phyloP scores from a whole-genome alignment of 2,113 vertebrate genomes.

The Sander vitreus region DNA sequence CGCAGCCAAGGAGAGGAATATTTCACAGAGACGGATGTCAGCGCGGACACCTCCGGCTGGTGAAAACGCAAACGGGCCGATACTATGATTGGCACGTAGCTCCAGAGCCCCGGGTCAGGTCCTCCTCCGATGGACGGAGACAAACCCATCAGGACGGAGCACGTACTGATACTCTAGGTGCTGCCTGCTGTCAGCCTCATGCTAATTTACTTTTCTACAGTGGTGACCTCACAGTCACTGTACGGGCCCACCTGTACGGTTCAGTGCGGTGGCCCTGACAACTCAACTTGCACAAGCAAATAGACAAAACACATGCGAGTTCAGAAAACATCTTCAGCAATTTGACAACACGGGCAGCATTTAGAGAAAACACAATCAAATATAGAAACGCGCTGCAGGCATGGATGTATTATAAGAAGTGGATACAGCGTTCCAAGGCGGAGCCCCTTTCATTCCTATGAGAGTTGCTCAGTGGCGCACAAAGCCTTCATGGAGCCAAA shows the following conservation, averaged over 20 bases:
- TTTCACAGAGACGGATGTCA: slow-evolving; percentile 53
- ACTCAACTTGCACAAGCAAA: neutral
- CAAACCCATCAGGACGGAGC: slow-evolving; percentile 53
- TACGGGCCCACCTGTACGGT: neutral
- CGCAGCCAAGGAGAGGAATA: slow-evolving; percentile 52
- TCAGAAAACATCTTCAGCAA: no score
- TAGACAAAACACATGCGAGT: no score
- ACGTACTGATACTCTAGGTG: neutral
- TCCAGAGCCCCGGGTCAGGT: slow-evolving; percentile 28
- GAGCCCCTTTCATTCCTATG: no score
- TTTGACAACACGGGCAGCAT: no score
- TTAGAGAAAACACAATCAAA: no score
- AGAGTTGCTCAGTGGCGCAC: no score
- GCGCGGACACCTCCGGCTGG: slow-evolving; percentile 44
- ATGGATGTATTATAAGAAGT: no score
- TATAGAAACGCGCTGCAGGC: no score
- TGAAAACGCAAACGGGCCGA: slow-evolving; percentile 66
- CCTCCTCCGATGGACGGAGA: slow-evolving; percentile 31
- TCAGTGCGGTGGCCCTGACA: neutral
- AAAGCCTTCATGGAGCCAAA: no score
- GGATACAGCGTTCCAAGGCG: no score
- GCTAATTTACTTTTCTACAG: slow-evolving; percentile 21
- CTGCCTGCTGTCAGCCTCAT: neutral
- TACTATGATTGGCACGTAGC: slow-evolving; percentile 53
- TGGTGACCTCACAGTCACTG: neutral